Base-by-base conservation (phyloP, 1,140 invertebrate genomes). In the Neodiprion virginianus region DNA sequence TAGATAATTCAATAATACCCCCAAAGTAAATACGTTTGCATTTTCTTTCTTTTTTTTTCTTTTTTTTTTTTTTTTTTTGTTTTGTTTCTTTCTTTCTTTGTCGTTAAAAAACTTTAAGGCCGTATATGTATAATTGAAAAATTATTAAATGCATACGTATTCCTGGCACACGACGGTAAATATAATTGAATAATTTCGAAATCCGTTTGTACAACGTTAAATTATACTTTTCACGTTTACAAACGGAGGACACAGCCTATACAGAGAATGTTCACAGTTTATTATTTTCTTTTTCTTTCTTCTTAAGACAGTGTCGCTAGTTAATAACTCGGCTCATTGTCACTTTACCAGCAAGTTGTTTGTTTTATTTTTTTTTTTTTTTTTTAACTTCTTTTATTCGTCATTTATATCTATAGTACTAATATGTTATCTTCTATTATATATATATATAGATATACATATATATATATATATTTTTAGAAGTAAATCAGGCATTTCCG, bases 181-280 rank as follows among this genome's bases (percentile, higher is more conserved):
- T 79, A 82, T 76, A 40, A 82, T 77, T 76, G 61, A 75, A 81
- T 74, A 81, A 82, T 82, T 82, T 82, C 75, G 81, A 82, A 80
- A 82, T 81, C 79, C 79, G 77, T 67, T 79, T 81, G 77, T 69
- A 4, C 40, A 10, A 47, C 72, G 73, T 79, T 77, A 80, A 80
- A 12, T 61, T 40, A 40, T 5, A 40, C 28, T 40, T 40, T 40
- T 61, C n/a, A 61, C 53, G 53, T 77, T 40, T 40, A 81, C 80
- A 81, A 83, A 84, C 78, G 78, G 78, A 79, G 78, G 74, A 84
- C 85, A 86, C 85, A 86, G 85, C 85, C 85, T 84, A 74, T 79
- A 83, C 82, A 85, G 85, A 86, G 85, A 86, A 86, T 86, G 85
- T 86, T 86, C 85, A 85, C 85, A 77, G 82, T 85, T 77, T 40